Base-by-base conservation (phyloP, 1,140 invertebrate genomes). In the Lepidurus packardi region DNA sequence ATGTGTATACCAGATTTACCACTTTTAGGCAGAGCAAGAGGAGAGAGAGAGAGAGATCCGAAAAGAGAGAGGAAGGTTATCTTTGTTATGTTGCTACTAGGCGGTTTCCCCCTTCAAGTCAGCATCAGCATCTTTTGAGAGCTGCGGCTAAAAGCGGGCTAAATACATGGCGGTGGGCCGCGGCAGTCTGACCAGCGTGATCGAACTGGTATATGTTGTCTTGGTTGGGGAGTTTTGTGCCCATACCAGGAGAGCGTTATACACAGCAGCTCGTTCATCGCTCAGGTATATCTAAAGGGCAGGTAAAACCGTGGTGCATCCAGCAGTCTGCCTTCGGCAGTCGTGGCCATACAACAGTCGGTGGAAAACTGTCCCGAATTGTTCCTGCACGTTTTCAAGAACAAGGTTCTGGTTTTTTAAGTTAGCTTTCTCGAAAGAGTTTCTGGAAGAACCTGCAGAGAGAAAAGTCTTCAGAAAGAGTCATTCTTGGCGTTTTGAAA, bases 291-390 rank as follows among this genome's bases (percentile, higher is more conserved):
- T 65, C 53, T 65, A 65, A 65, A 65, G 21, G 53, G 16, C 53
- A 65, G 53, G 53, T 65, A 65, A 65, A 65, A 21, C 53, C 16
- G 53, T 65, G 53, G 53, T 65, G 21, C 9, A 65, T 65, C 8
- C 53, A 65, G 53, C 53, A 65, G 53, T 65, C 53, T 65, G 53
- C 53, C 53, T 65, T 65, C 53, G 53, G 53, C 53, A 65, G 53
- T 65, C 53, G 53, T 65, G 53, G 53, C 53, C 9, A 16, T 65
- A 65, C n/a, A 65, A 65, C 53, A 21, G 53, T 21, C 21, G 16
- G 9, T 65, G 53, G 21, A 65, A 65, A 65, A 65, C 53, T 65
- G 53, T 65, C 53, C 21, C 53, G 53, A 65, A 65, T 65, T 7
- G 53, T 21, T 21, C 13, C 45, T 11, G 53, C 53, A 21, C 16